Conservation (phyloP, 2,888 invertebrate genomes). For the Eumerus sabulonum region DNA sequence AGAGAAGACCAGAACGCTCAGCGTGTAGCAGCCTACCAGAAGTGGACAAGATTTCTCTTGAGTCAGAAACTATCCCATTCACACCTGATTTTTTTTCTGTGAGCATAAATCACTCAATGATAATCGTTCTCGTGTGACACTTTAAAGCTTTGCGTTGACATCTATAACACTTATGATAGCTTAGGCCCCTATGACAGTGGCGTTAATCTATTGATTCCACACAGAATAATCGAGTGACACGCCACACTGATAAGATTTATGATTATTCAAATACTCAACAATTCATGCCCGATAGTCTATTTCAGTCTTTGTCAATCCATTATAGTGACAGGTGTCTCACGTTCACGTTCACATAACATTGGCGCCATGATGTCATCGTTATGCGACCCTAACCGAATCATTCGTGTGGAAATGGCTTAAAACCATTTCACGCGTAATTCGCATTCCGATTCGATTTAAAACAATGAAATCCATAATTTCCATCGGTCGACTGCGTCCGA, state of each 20-base stretch:
- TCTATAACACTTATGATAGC: constrained; percentile 16
- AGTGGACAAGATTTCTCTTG: constrained; percentile 71
- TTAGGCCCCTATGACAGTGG: constrained; percentile 5
- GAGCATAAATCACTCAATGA: not conserved
- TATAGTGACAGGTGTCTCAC: constrained; percentile 18
- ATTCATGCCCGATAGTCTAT: no score
- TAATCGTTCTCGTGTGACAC: constrained; percentile 5
- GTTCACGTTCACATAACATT: not conserved
- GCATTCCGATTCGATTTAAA: constrained; percentile 48
- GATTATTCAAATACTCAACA: no score
- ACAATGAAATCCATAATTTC: constrained; percentile 48
- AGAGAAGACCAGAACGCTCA: constrained; percentile 67
- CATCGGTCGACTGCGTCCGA: constrained; percentile 11
- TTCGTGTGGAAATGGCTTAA: constrained; percentile 47
- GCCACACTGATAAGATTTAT: not conserved
- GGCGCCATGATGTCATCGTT: constrained; percentile 12
- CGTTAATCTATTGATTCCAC: constrained; percentile 20
- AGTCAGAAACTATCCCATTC: no score
- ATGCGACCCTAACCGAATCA: constrained; percentile 11
- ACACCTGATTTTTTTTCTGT: not conserved
- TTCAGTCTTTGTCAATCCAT: not conserved
- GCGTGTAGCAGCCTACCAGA: constrained; percentile 18
- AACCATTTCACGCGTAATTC: constrained; percentile 32
- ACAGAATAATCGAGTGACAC: constrained; percentile 2
- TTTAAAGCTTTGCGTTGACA: not conserved